Percentiles rank a stretch among this genome's conserved stretches.
Conservation (phyloP, 2,888 invertebrate genomes). For the Theodoxus fluviatilis region DNA sequence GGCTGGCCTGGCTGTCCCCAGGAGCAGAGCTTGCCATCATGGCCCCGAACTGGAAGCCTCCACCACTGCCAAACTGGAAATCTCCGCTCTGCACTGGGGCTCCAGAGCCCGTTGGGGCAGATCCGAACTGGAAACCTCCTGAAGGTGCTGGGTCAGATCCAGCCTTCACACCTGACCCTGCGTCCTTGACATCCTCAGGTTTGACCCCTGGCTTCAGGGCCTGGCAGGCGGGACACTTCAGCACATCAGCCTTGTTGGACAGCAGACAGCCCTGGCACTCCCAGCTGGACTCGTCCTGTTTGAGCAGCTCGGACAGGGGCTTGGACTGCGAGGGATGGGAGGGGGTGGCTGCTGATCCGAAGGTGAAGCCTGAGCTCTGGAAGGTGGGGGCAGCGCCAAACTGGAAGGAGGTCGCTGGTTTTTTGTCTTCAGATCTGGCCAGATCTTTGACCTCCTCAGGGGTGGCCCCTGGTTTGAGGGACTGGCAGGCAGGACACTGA, state of each 20-base stretch:
- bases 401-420: no score
- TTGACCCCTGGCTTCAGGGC: conserved; percentile 55
- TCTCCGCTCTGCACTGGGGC: not conserved
- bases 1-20: no score
- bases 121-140: not conserved
- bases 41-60: not conserved
- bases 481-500: conserved; percentile 58
- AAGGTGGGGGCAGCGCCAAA: no score
- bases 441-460: conserved; percentile 40
- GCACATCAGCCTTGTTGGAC: conserved; percentile 67
- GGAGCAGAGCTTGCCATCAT: no score
- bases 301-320: conserved; percentile 66
- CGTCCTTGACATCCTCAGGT: conserved; percentile 37
- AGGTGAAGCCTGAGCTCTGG: not conserved
- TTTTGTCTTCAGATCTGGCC: no score
- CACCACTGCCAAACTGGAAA: conserved; percentile 14
- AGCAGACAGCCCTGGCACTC: conserved; percentile 74
- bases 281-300: conserved; percentile 72
- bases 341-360: not conserved
- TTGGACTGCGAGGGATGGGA: conserved; percentile 1
- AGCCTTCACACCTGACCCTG: not conserved
- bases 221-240: conserved; percentile 57
- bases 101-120: not conserved
- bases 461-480: conserved; percentile 54
- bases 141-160: not conserved